Conservation (phyloP, 2,113 vertebrate species). For the Pseudonaja textilis region DNA sequence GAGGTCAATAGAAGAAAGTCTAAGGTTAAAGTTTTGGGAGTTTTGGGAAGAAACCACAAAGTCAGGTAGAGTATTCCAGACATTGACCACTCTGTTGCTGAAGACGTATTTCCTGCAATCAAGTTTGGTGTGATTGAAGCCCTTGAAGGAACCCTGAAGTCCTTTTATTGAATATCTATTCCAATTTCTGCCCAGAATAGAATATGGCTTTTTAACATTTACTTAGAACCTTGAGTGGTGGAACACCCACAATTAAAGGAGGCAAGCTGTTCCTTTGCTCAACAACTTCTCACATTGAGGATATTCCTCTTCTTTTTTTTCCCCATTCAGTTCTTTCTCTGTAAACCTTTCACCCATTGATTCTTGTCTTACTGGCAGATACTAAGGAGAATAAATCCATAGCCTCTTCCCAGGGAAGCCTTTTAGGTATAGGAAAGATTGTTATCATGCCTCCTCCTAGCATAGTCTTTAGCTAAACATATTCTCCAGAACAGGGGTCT, state of each 20-base stretch:
- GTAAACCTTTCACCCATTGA: not conserved
- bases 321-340: not conserved
- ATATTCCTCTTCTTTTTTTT: not conserved
- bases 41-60: no score
- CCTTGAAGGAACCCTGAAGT: not conserved
- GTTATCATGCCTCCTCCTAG: not conserved
- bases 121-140: no score
- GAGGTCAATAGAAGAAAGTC: no score
- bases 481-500: no score
- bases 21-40: no score
- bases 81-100: no score
- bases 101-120: no score
- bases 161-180: not conserved
- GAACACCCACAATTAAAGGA: not conserved
- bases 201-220: not conserved
- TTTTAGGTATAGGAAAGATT: not conserved
- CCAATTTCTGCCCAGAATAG: not conserved
- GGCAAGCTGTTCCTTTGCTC: not conserved
- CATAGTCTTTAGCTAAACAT: not conserved
- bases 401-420: not conserved
- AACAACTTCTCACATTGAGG: not conserved
- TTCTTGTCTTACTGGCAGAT: not conserved
- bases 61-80: no score
- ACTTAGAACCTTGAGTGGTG: not conserved
- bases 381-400: not conserved